phyloP scores from a whole-genome alignment of 2,888 invertebrate species.

The Liopterus haemorrhoidalis region DNA sequence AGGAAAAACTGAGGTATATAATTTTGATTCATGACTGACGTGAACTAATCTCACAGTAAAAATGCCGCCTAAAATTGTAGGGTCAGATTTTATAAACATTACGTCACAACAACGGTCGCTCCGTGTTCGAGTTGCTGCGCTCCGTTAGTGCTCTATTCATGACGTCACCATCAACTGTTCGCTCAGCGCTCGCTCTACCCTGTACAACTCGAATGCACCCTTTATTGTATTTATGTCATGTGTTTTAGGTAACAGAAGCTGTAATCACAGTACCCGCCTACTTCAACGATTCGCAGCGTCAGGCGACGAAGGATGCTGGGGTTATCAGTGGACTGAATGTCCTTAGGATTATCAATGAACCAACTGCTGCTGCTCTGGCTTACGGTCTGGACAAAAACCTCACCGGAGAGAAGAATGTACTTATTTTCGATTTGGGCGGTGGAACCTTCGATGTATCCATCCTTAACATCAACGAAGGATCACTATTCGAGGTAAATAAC shows the following conservation, averaged over 20 bases:
- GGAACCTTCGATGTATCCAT: constrained; percentile 93
- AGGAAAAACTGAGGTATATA: no score
- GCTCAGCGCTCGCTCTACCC: no score
- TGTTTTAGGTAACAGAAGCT: constrained; percentile 60
- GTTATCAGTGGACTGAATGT: constrained; percentile 80
- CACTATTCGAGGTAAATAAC: constrained; percentile 73
- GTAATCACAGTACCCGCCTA: constrained; percentile 82
- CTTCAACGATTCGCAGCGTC: constrained; percentile 75
- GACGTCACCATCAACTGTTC: no score
- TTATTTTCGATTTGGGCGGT: constrained; percentile 74
- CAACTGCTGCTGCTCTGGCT: constrained; percentile 81
- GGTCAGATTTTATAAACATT: no score
- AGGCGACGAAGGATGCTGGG: constrained; percentile 87
- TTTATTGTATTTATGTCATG: no score
- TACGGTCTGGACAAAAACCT: constrained; percentile 75
- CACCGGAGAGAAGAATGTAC: constrained; percentile 66
- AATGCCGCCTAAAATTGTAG: no score
- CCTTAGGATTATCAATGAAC: constrained; percentile 83
- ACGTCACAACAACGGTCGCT: no score
- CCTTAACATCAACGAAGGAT: constrained; percentile 80
- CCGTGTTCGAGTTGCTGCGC: no score
- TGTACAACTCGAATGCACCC: no score
- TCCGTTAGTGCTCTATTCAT: no score
- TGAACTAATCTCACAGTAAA: no score
- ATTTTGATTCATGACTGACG: no score